Base-by-base conservation (phyloP, 2,888 invertebrate species). In the Philereme vetulata region DNA sequence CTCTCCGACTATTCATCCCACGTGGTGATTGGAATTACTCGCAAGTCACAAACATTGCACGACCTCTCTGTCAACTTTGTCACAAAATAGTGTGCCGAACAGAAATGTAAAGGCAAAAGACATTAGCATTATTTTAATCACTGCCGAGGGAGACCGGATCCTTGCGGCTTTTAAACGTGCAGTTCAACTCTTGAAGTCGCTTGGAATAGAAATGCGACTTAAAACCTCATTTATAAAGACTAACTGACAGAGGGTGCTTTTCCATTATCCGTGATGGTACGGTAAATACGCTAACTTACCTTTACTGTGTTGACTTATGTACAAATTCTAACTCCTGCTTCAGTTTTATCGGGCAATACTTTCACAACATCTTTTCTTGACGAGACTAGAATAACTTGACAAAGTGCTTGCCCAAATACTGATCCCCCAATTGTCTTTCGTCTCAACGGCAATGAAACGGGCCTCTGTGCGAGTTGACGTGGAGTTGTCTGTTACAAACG, bases 81-180 rank as follows among this genome's bases (percentile, higher is more conserved):
- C 48, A 64, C 67, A 62, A 21, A 61, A 71, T 69, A 61, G 60
- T 63, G 59, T 60, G 63, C 67, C 71, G 73, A 73, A 77, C 73
- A 73, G 72, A 76, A 84, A 79, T 79, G 74, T 76, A 80, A 80
- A 81, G 76, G 77, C 70, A 68, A 77, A 76, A 81, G 74, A 75
- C 76, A 85, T 85, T 80, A 81, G 80, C 81, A 79, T 85, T 85
- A 81, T 77, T 85, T 84, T 84, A 84, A 87, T 86, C 79, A 81
- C 81, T 79, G 80, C 77, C 82, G 69, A 71, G 81, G 81, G 82
- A 82, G 79, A 73, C 71, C 73, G 74, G 76, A 76, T 79, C 75
- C 77, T 74, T 68, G 76, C 67, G 72, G 78, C 76, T 77, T 80
- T 81, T 79, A 77, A 85, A 82, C 80, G 82, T 84, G 84, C 61